Evolutionary conservation across 92 coral and sea anemone species (phyloP), one percentile per base, ranked within the genome.

Genomic region (Epizoanthus illoricatus): DNA sequence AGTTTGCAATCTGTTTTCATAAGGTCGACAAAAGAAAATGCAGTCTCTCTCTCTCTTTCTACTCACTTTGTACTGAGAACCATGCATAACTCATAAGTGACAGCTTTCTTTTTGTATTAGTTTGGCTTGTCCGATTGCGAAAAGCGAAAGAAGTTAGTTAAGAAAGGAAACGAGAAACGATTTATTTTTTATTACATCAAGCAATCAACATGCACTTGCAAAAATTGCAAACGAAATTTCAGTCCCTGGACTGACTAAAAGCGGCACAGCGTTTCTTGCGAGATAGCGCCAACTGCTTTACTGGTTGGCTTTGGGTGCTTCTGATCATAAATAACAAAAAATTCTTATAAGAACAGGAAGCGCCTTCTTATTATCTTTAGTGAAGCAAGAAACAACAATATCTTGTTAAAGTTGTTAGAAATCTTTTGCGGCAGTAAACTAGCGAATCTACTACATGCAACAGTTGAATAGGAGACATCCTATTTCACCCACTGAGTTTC

Each of bases 291-390:
- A 78, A 56, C 65, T 78, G 82, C 71, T 55, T 28, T 13, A 52
- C 56, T 9, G 56, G 15, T 16, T 9, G 56, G 5, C 71, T 62
- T 75, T 16, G 23, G 21, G 70, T 61, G 57, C 33, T 64, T 64
- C 67, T 42, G 24, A 43, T 40, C 82, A 78, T 19, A 78, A 60
- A 63, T 40, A 20, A 21, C 43, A 64, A 75, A 76, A 45, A 57
- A 71, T 64, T 63, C 72, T 70, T 78, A 58, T 41, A 40, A 64
- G 42, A 17, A 43, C 71, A 78, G 82, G 82, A 78, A 78, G 69
- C 72, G 9, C 47, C n/a, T 8, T 21, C 60, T 21, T 78, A 78
- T 63, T 78, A 62, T 42, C 23, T 78, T 5, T 20, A 24, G 16
- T 19, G 58, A 63, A 67, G 52, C 8, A 68, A 52, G 40, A 39